These are phyloP conservation scores for Notechis scutatus DNA, from an alignment of 2,113 vertebrate species.

Conservation along the genomic window DNA sequence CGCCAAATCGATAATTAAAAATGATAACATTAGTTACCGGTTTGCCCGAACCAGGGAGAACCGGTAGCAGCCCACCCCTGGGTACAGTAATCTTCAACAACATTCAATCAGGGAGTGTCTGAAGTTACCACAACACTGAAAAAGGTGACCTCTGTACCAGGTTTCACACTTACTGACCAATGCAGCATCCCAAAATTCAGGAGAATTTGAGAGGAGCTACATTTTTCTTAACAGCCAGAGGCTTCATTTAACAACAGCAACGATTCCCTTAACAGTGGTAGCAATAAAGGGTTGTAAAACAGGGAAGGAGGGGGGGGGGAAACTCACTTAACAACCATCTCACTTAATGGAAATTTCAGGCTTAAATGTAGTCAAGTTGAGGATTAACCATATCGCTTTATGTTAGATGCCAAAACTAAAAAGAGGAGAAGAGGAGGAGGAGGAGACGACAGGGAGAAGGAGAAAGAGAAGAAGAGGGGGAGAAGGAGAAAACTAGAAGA, in stretches of 20 bases:
- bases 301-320: no score
- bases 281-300: neutral
- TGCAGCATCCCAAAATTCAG: neutral
- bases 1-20: no score
- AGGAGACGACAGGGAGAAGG: no score
- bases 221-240: neutral
- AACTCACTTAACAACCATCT: neutral
- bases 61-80: no score
- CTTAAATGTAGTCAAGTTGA: neutral
- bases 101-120: neutral
- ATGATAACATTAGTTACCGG: no score
- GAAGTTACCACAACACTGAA: neutral
- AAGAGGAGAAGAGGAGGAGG: no score
- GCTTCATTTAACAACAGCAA: neutral
- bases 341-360: neutral
- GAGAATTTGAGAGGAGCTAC: no score
- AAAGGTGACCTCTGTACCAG: neutral
- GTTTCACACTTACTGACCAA: neutral
- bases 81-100: neutral
- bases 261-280: neutral
- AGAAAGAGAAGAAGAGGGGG: no score
- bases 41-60: no score
- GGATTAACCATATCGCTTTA: neutral
- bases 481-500: no score
- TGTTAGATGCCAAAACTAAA: neutral